Base-by-base conservation (phyloP, 1,140 invertebrate species). In the Cotesia chilonis region DNA sequence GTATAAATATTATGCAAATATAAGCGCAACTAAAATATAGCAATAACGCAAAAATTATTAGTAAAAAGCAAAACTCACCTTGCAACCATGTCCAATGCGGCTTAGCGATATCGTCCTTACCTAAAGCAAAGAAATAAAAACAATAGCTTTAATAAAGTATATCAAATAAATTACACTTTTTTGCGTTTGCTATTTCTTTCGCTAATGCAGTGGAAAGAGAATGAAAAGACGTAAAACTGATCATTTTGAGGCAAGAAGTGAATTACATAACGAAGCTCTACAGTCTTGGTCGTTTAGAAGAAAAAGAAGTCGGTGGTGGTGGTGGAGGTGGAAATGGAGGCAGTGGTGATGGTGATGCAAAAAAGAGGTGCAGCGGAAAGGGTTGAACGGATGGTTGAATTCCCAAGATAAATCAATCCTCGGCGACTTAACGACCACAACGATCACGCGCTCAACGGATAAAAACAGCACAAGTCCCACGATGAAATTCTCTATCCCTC, bases 91-190 rank as follows among this genome's bases (percentile, higher is more conserved):
- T 86, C 84, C 85, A 86, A 85, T 83, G 82, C 81, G 83, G 83
- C 80, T 86, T 86, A 85, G 83, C 83, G 80, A 85, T 85, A 87
- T 85, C 84, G 80, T 86, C 81, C 85, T 86, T 86, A 87, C 85
- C 85, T 87, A 79, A 63, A 85, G 85, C 79, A 82, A 52, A 81
- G 76, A 77, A 76, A 76, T 59, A 70, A 61, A 76, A 71, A 47
- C 37, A 37, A 28, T 68, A 28, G 28, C 37, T 10, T 69, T 59
- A 66, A 70, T 75, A 71, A 70, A 70, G 61, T 60, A 47, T 41
- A 28, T 17, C 28, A 57, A 70, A 28, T 54, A 66, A 41, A 59
- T 47, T 61, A 37, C 36, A 55, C 17, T 72, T 36, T 69, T 65
- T 59, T 70, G 72, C 55, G 57, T 60, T 68, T 54, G 20, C 10